Conservation (phyloP, 2,113 vertebrate genomes). For the Capreolus pygargus region DNA sequence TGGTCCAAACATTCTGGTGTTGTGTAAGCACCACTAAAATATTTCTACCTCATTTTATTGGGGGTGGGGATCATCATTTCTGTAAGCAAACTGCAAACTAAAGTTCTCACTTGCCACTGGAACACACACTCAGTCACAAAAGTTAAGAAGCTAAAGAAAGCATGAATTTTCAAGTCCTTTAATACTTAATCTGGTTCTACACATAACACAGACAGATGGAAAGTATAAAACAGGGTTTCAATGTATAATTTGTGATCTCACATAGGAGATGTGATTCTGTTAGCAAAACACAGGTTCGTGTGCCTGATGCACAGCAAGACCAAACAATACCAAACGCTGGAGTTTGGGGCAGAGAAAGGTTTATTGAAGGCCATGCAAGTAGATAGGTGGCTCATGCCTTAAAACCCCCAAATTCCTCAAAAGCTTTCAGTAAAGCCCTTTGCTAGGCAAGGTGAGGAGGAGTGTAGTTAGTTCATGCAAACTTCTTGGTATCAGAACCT, state of each 20-base stretch:
- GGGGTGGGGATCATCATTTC: background rate
- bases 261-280: background rate
- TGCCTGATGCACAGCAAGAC: background rate
- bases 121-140: background rate
- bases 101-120: background rate
- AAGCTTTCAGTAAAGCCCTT: background rate
- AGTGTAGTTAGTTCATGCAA: background rate
- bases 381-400: background rate
- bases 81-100: background rate
- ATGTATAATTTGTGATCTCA: background rate
- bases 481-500: background rate
- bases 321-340: background rate
- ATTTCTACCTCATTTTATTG: background rate
- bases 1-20: background rate
- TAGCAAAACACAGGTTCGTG: background rate
- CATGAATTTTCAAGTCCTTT: background rate
- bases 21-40: background rate
- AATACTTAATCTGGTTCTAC: background rate
- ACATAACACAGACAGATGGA: background rate
- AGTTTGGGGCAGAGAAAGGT: background rate
- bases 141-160: conserved; percentile 7
- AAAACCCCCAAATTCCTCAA: background rate
- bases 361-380: background rate
- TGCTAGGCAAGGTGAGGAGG: background rate
- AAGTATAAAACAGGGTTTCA: background rate